Base-by-base conservation (phyloP, 2,113 vertebrate genomes). In the Corapipo altera region DNA sequence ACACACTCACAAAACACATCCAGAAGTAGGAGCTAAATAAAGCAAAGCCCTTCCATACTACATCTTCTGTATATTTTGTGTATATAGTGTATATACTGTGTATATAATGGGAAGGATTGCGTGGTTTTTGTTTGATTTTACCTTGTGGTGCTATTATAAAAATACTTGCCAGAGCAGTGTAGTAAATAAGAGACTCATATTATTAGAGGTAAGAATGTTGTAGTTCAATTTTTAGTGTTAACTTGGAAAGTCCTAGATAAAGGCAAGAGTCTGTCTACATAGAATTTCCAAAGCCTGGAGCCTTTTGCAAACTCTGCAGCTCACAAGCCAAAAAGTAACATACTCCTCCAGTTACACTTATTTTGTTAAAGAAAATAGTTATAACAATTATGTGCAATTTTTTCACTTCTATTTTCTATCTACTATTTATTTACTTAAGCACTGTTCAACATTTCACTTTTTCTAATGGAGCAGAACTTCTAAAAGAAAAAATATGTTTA, bases 171-270 rank as follows among this genome's bases (percentile, higher is more conserved):
- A 28, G 58, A 95, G 85, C 46, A 90, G 48, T 93, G 61, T 92
- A 74, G 65, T 69, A 96, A 84, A 91, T 94, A 94, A 96, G 62
- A 94, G 73, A 58, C 54, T 85, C 76, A 74, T 59, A 39, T 15
- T 27, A 91, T 93, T 77, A 96, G 98, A 98, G 96, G 97, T 98
- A 97, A 98, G 85, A 97, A 95, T 83, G 94, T 95, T 98, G 95
- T 94, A 78, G 95, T 89, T 88, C n/a, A 48, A 61, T 85, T 89
- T 96, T 88, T 95, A 91, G 62, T 58, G 66, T 97, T 95, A 95
- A 91, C 82, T 96, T 95, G 91, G 72, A 97, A 97, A 96, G 72
- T 91, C 78, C 80, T 41, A 70, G 75, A 85, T 64, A 89, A 12
- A 94, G 77, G 75, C 17, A 69, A 85, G 88, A 95, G 76, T 62